A percentile compares a stretch with the other conserved stretches of the same genome.
These are phyloP conservation scores for Papilio protenor DNA, from an alignment of 2,888 invertebrate genomes.

Conservation along the genomic window DNA sequence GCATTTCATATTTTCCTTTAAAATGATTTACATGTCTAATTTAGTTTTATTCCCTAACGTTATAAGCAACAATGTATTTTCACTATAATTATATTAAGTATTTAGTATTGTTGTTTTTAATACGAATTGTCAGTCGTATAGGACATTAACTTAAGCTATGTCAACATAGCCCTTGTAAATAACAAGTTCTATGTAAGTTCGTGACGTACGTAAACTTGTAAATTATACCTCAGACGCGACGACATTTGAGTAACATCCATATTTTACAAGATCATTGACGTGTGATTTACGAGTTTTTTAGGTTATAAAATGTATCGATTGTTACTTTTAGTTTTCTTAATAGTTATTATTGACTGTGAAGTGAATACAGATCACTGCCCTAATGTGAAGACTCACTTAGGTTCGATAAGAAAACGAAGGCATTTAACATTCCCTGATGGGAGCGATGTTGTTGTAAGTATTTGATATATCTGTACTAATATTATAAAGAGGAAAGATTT, in stretches of 20 bases:
- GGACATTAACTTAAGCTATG: not conserved
- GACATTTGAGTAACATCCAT: conserved; percentile 33
- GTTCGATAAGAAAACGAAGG: conserved; percentile 64
- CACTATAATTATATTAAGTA: not conserved
- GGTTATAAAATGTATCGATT: conserved; percentile 26
- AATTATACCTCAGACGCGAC: conserved; percentile 18
- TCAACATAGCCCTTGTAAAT: not conserved
- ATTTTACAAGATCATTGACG: conserved; percentile 43
- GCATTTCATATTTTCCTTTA: too few species aligned
- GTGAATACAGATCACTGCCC: conserved; percentile 58
- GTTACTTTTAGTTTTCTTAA: conserved; percentile 44
- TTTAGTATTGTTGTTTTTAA: not conserved
- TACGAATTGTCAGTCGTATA: not conserved
- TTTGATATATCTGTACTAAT: not conserved
- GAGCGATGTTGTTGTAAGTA: conserved; percentile 69
- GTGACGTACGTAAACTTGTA: conserved; percentile 1
- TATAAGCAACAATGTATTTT: not conserved
- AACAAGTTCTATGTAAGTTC: conserved; percentile 9
- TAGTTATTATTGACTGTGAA: conserved; percentile 53
- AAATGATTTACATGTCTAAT: not conserved
- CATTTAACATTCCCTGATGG: conserved; percentile 72
- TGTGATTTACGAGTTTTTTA: conserved; percentile 3
- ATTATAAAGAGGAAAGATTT: too few species aligned
- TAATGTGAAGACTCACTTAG: conserved; percentile 65
- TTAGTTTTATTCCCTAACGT: not conserved